Conservation (phyloP, 2,888 invertebrate genomes). For the Malthinus seriepunctatus region DNA sequence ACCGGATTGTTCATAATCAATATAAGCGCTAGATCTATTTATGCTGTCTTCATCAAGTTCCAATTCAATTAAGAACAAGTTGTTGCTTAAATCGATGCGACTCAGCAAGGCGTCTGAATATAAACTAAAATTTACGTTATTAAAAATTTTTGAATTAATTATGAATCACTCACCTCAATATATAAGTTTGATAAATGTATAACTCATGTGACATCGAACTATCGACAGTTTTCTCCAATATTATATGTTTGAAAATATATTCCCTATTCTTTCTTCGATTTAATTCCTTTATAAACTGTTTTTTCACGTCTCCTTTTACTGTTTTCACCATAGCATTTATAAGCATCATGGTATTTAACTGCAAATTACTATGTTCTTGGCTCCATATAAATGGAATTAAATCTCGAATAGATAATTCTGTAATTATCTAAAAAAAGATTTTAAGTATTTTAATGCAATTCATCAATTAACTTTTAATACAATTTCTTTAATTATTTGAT, state of each 20-base stretch:
- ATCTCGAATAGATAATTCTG: constrained; percentile 30
- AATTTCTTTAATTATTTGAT: constrained; percentile 41
- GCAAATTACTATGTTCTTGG: constrained; percentile 37
- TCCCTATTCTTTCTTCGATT: constrained; percentile 39
- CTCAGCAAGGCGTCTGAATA: constrained; percentile 22
- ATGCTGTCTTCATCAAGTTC: constrained; percentile 40
- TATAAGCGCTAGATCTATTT: constrained; percentile 40
- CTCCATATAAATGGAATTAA: constrained; percentile 42
- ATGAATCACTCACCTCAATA: constrained; percentile 43
- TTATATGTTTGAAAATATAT: constrained; percentile 34
- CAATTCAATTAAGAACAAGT: constrained; percentile 37
- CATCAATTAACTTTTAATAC: constrained; percentile 28
- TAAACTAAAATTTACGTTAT: constrained; percentile 19
- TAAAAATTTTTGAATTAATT: neutral
- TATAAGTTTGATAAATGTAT: constrained; percentile 48
- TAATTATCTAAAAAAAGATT: constrained; percentile 24
- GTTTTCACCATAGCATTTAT: constrained; percentile 47
- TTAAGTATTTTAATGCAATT: neutral
- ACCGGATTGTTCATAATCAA: constrained; percentile 46
- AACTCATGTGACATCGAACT: constrained; percentile 45
- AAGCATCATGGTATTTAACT: constrained; percentile 44
- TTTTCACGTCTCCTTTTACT: constrained; percentile 43
- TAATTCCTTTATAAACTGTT: constrained; percentile 46
- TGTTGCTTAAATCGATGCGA: constrained; percentile 21
- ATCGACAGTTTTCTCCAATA: constrained; percentile 31